Evolutionary conservation across 1,140 invertebrate species (phyloP).

Genomic region (Penaeus vannamei): DNA sequence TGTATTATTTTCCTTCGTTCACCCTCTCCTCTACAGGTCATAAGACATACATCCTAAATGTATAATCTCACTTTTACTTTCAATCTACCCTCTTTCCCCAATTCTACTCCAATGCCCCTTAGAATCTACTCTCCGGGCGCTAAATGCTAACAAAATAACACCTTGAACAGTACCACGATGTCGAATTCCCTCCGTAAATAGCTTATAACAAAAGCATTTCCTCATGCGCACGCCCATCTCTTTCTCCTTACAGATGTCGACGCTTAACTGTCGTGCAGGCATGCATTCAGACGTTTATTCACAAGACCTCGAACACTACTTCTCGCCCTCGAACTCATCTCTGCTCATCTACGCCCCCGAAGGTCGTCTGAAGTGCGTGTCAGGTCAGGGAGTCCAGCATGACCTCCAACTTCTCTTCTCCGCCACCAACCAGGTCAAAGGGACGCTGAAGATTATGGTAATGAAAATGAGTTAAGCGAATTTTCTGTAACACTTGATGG

Average conservation of each 20-base stretch:
- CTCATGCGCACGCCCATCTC: neutral
- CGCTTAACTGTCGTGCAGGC: too few species aligned
- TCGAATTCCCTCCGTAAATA: too few species aligned
- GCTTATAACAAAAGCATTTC: too few species aligned
- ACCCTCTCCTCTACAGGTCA: too few species aligned
- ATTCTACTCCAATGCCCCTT: too few species aligned
- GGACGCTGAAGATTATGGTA: constrained; percentile 30
- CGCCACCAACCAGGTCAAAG: neutral
- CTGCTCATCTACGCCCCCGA: constrained; percentile 20
- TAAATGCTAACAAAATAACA: too few species aligned
- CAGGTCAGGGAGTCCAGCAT: neutral
- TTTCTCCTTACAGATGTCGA: neutral
- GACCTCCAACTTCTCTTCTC: neutral
- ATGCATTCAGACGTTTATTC: neutral
- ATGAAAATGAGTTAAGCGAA: neutral
- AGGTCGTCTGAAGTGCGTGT: neutral
- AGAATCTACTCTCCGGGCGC: too few species aligned
- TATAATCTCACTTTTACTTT: too few species aligned
- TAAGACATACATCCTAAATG: too few species aligned
- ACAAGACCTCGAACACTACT: neutral
- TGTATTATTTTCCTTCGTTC: too few species aligned
- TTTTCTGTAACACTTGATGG: neutral
- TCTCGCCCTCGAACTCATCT: constrained; percentile 20
- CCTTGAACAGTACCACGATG: too few species aligned
- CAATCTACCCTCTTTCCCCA: too few species aligned